Percentiles rank a stretch among this genome's conserved stretches.
Conservation (phyloP, 2,797 vertebrate species). For the Trachops cirrhosus region DNA sequence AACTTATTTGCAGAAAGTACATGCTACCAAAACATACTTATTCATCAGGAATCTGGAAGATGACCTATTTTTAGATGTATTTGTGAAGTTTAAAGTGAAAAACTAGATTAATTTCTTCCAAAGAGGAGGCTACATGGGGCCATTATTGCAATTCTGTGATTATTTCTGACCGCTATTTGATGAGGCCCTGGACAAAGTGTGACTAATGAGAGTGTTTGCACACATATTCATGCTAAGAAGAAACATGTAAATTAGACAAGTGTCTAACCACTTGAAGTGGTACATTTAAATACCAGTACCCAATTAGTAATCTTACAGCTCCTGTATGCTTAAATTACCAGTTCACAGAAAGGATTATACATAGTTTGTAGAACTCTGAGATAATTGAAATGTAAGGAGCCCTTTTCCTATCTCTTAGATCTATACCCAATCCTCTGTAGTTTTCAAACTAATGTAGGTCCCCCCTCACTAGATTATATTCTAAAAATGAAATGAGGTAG, state of each 20-base stretch:
- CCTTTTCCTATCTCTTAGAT: background rate
- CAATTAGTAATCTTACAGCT: background rate
- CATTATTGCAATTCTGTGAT: background rate
- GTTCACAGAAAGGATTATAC: background rate
- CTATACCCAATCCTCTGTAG: background rate
- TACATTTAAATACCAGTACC: background rate
- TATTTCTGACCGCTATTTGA: slow-evolving; percentile 7
- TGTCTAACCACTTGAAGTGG: background rate
- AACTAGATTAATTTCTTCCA: background rate
- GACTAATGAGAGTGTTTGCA: background rate
- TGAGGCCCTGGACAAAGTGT: background rate
- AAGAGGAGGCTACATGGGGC: background rate
- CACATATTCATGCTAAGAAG: background rate
- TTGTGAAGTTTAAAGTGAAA: background rate
- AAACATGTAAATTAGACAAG: background rate
- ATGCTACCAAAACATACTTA: background rate
- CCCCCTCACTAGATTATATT: background rate
- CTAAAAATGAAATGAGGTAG: background rate
- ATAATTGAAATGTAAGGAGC: background rate
- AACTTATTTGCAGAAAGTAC: background rate
- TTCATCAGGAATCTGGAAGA: background rate
- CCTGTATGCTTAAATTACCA: slow-evolving; percentile 2
- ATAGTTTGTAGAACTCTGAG: background rate
- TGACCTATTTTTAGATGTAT: background rate
- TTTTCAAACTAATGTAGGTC: background rate